Base-by-base conservation (phyloP, 1,140 invertebrate genomes). In the Cotesia glomerata region DNA sequence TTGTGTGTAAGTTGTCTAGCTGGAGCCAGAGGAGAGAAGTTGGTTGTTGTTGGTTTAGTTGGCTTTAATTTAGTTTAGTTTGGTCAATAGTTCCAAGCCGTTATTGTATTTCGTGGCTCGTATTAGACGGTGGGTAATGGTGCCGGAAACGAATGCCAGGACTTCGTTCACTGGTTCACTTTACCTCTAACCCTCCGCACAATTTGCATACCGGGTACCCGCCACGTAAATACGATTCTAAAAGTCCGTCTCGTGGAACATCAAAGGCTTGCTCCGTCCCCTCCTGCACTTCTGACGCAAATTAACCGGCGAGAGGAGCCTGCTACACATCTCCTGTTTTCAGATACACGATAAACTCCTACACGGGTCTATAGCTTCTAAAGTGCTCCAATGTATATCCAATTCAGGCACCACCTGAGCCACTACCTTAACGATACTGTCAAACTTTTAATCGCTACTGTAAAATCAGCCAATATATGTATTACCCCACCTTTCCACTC, bases 31-130 rank as follows among this genome's bases (percentile, higher is more conserved):
- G 1, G 26, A 26, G 39, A 77, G 72, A 68, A 70, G 66, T 73
- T 76, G 62, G 75, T 74, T 77, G 76, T 77, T 77, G 76, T 77
- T 77, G 76, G 77, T 79, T 78, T 69, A 77, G 76, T 78, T 66
- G 72, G 75, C 76, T 79, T 79, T 78, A 80, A 79, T 80, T 78
- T 68, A 78, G 76, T 80, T 78, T 76, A 77, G 76, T 77, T 79
- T 75, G 77, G 79, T 79, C 79, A 79, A 80, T 80, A 80, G 79
- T 79, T 80, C 49, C 51, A 72, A 73, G 70, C 71, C 76, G 79
- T 80, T 80, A 80, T 79, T 79, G 76, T 77, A 78, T 76, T 76
- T 69, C 52, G 69, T 64, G 74, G 67, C 61, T 67, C 59, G 69
- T 70, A 71, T 59, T 39, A 56, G 61, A 26, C 68, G 61, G 65